Percentiles rank a stretch among this genome's conserved stretches.
Evolutionary conservation across 1,140 invertebrate species (phyloP).

Genomic region (Tribolium madens): DNA sequence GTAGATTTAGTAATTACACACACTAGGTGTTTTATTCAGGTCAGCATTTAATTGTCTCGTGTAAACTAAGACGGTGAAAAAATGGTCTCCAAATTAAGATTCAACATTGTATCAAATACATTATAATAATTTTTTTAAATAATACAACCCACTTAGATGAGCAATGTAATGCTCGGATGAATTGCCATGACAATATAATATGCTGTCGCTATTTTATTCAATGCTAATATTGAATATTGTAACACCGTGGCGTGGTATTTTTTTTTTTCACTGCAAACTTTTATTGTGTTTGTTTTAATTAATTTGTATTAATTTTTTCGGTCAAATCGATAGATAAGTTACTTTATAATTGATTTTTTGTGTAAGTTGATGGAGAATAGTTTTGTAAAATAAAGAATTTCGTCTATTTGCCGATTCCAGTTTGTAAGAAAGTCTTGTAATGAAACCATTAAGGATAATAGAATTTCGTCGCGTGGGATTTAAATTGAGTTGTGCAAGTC

Average conservation of each 20-base stretch:
- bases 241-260: no score
- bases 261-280: no score
- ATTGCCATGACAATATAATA: conserved; percentile 20
- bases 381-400: not conserved
- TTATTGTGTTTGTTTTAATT: no score
- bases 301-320: no score
- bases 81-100: not conserved
- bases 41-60: conserved; percentile 14
- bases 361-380: no score
- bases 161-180: conserved; percentile 13
- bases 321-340: no score
- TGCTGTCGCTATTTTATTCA: conserved; percentile 30
- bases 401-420: not conserved
- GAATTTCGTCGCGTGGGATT: conserved; percentile 20
- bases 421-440: not conserved
- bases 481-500: conserved; percentile 30
- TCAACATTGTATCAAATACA: conserved; percentile 7
- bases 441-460: conserved; percentile 9
- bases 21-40: conserved; percentile 6
- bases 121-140: conserved; percentile 22
- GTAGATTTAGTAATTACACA: conserved; percentile 5
- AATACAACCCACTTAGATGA: conserved; percentile 5
- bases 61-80: not conserved
- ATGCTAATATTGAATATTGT: conserved; percentile 8
- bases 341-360: no score